Evolutionary conservation across 1,140 invertebrate genomes (phyloP).

Genomic region (Drosophila lacertosa): DNA sequence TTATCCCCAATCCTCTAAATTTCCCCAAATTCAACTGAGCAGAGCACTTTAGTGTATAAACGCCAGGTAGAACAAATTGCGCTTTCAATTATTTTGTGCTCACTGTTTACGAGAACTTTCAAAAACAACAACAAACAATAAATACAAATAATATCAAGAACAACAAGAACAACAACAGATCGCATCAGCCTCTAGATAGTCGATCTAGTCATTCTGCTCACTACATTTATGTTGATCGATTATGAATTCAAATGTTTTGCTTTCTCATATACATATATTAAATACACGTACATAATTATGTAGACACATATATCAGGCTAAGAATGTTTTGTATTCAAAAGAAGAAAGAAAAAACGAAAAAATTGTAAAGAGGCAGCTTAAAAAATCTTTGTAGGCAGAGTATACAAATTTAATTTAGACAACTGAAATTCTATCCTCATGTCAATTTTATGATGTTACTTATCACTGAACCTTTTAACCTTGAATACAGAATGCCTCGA

Average conservation of each 20-base stretch:
- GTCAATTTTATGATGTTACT: constrained; percentile 62
- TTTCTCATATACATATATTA: constrained; percentile 7
- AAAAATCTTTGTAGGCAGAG: constrained; percentile 8
- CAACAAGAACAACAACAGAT: constrained; percentile 1
- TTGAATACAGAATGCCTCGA: constrained; percentile 32
- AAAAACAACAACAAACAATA: not conserved
- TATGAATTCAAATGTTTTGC: constrained; percentile 4
- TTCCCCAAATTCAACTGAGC: constrained; percentile 1
- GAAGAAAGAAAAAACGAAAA: constrained; percentile 3
- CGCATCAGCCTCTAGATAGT: constrained; percentile 26
- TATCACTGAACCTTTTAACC: constrained; percentile 34
- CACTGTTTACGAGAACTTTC: not conserved
- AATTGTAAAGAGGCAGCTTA: constrained; percentile 25
- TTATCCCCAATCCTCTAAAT: not conserved
- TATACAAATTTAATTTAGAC: constrained; percentile 20
- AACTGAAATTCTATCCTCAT: constrained; percentile 43
- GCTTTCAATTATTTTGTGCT: constrained; percentile 7
- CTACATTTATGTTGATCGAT: constrained; percentile 14
- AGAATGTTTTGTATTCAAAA: constrained; percentile 42
- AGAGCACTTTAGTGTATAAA: constrained; percentile 9
- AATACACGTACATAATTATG: constrained; percentile 14
- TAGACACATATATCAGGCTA: constrained; percentile 45
- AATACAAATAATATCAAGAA: constrained; percentile 14
- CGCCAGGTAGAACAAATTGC: constrained; percentile 32
- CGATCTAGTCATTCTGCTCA: constrained; percentile 64